Percentiles rank a stretch among this genome's conserved stretches.
Conservation (phyloP, 2,888 invertebrate species). For the Chrysolina haemoptera region DNA sequence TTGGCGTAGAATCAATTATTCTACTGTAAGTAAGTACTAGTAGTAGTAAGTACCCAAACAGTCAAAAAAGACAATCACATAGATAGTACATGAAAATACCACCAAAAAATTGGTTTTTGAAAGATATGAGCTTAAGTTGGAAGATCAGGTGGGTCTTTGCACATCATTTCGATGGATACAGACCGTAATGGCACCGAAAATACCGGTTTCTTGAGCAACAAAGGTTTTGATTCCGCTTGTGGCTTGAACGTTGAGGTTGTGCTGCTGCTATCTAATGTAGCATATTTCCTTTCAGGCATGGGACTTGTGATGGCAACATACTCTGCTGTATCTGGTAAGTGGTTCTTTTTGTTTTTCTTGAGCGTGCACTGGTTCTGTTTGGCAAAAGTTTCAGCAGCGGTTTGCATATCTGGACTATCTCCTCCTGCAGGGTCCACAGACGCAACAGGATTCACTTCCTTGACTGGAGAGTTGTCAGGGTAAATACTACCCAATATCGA, state of each 20-base stretch:
- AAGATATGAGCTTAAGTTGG: conserved; percentile 54
- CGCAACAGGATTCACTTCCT: conserved; percentile 52
- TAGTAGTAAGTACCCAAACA: conserved; percentile 32
- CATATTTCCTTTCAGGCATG: conserved; percentile 64
- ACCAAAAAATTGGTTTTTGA: conserved; percentile 22
- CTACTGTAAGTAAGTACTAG: not conserved
- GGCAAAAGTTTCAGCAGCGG: conserved; percentile 84
- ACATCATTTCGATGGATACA: conserved; percentile 61
- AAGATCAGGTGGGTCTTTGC: conserved; percentile 60
- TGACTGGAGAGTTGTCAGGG: conserved; percentile 64
- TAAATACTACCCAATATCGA: conserved; percentile 63
- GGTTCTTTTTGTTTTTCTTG: conserved; percentile 77
- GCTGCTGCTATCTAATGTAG: conserved; percentile 60
- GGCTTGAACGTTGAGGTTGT: conserved; percentile 75
- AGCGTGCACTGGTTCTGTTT: conserved; percentile 85
- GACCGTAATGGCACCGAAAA: conserved; percentile 71
- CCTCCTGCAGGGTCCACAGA: conserved; percentile 46
- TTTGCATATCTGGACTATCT: conserved; percentile 77
- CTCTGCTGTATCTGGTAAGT: conserved; percentile 60
- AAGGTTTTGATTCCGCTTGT: conserved; percentile 85
- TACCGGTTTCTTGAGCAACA: conserved; percentile 81
- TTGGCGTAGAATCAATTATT: not conserved
- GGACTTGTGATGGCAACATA: conserved; percentile 64
- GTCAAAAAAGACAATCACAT: conserved; percentile 33
- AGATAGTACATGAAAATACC: conserved; percentile 34